Percentiles rank a stretch among this genome's conserved stretches.
Evolutionary conservation across 2,113 vertebrate species (phyloP).

Genomic region (Perccottus glenii): DNA sequence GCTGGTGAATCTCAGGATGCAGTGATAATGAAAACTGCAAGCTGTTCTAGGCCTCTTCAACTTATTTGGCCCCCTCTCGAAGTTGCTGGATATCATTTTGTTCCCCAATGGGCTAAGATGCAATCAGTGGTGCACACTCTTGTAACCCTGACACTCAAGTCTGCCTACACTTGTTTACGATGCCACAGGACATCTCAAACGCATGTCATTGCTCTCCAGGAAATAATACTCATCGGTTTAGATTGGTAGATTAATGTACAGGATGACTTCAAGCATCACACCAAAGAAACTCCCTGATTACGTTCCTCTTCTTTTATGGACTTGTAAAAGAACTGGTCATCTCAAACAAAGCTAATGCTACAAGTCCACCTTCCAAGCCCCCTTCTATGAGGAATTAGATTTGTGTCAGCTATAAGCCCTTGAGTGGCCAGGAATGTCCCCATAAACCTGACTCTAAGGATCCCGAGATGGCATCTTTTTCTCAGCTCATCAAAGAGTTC

Average conservation of each 20-base stretch:
- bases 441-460: conserved; percentile 36
- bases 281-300: conserved; percentile 64
- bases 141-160: conserved; percentile 55
- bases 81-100: conserved; percentile 57
- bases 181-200: conserved; percentile 54
- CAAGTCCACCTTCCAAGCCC: conserved; percentile 29
- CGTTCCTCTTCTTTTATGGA: conserved; percentile 49
- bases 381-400: conserved; percentile 65
- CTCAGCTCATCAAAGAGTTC: conserved; percentile 46
- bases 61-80: conserved; percentile 37
- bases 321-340: conserved; percentile 53
- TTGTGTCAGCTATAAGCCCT: conserved; percentile 62
- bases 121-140: conserved; percentile 67
- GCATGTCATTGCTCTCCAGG: conserved; percentile 55
- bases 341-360: conserved; percentile 50
- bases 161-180: conserved; percentile 37
- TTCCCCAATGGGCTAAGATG: conserved; percentile 61
- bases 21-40: conserved; percentile 65
- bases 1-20: conserved; percentile 40
- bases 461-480: conserved; percentile 39
- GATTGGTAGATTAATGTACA: conserved; percentile 64
- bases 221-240: conserved; percentile 51
- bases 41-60: conserved; percentile 58
- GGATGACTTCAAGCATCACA: conserved; percentile 46
- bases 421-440: conserved; percentile 53